Base-by-base conservation (phyloP, 2,888 invertebrate species). In the Megamerina dolium region DNA sequence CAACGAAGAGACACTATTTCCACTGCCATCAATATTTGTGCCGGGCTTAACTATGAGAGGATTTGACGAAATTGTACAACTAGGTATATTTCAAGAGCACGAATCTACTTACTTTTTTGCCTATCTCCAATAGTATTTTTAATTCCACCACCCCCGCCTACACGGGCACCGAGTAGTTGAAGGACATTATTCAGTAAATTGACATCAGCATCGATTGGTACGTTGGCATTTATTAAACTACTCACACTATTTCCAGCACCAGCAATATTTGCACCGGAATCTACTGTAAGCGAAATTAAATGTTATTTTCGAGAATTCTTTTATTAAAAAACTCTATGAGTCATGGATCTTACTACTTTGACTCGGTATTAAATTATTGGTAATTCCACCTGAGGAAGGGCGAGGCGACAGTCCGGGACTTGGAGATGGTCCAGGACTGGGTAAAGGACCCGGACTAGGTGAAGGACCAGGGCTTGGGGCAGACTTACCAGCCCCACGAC, bases 181-280 rank as follows among this genome's bases (percentile, higher is more conserved):
- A 20, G 30, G 4, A 44, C 33, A 4, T 33, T 20, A 8, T 42
- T 46, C 3, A 52, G 30, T 9, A 45, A 6, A 41, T 50, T 49
- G 2, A 40, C 33, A 3, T 36, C 14, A 8, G 39, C 38, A 39
- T 45, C 36, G 1, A 42, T 35, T 33, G 42, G 40, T 5, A 44
- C 29, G 26, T 31, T 36, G 1, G 33, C 26, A 13, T 46, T 37
- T 2, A 43, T 5, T 5, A 37, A 18, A 17, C 26, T 42, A 1
- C 32, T 27, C 0, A 43, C 27, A 8, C 6, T 38, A 31, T 50
- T 50, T 14, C 30, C 19, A 30, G 40, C 29, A 1, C 48, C 52
- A 3, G 13, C 33, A n/a, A 47, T 50, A 27, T 26, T 40, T 8
- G 18, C 21, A 10, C 27, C 18, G 14, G 14, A 37, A n/a, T 10